Evolutionary conservation across 2,113 vertebrate genomes (phyloP), one percentile per base, ranked within the genome.

Genomic region (Scalopus aquaticus): DNA sequence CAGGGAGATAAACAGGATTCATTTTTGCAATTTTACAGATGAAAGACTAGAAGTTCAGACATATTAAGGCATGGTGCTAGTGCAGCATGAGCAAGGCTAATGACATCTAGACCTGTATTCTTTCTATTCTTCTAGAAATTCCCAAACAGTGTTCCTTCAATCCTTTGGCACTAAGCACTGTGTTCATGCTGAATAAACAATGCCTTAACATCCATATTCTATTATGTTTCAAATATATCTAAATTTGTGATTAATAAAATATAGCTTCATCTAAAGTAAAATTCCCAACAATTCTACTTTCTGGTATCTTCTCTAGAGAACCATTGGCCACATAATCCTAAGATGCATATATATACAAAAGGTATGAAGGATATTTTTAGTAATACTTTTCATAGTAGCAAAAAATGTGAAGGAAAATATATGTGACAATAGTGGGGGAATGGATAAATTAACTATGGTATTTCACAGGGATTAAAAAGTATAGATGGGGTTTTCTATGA

Each of bases 201-300:
- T 64, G 30, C 35, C 19, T 74, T 65, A 67, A 46, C 4, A 37
- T 20, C 19, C 35, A 64, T 44, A 24, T 82, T 28, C 46, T 76
- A 88, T 39, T 54, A 54, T 22, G 30, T 54, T 88, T 74, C 69
- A 67, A 46, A 76, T 88, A 30, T 58, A 56, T 58, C 44, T 82
- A 67, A 49, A 82, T 88, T 88, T 93, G 4, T 39, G 26, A 82
- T 49, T 46, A 67, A 76, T 82, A 44, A 83, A 65, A 70, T 60
- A 2, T n/a, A 60, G 83, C n/a, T 77, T 94, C 26, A 89, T 69
- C 58, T 58, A 69, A 84, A 90, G 39, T 65, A 89, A 76, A 69
- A 69, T 32, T 83, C 10, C 39, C 39, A 67, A 9, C 19, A 65
- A 73, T 26, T 67, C 46, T 16, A 32, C 51, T 86, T 87, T 19